Evolutionary conservation across 2,797 vertebrate species (phyloP), one percentile per base, ranked within the genome.

Genomic region (Moxostoma hubbsi): DNA sequence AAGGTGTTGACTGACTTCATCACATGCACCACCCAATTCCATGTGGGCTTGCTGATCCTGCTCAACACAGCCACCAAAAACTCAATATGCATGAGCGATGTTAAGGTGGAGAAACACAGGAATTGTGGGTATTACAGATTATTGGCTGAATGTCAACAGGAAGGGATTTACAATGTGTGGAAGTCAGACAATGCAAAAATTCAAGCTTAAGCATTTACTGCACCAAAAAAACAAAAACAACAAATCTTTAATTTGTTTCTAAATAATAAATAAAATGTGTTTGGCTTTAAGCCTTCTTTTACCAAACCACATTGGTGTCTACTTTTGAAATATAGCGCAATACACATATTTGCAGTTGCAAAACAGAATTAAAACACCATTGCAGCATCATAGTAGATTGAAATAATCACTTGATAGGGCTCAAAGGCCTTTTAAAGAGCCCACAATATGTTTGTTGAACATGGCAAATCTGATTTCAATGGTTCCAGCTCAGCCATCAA

Each of bases 351-450:
- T 55, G 5, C 24, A 43, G 24, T 7, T 49, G 61, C 45, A 81
- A 75, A 79, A 67, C 36, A 36, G 58, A 24, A 69, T 82, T 75
- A 76, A 49, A 24, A 53, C 36, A 9, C 8, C 8, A 16, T 72
- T 24, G 47, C 0, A 18, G 15, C 18, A 13, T 80, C 68, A 64
- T 72, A 81, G 10, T 43, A 64, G 24, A 73, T 62, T 64, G 46
- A 80, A 69, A 66, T 53, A 82, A 84, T 82, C 69, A 64, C 80
- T 80, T 77, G 68, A 79, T 65, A 57, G 63, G 12, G 53, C 54
- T 79, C 47, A 18, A 67, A 18, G 47, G 55, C 43, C 15, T 77
- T 24, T 61, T 46, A 15, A 50, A 65, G 36, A 65, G 15, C 68
- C n/a, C 45, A 67, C 49, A 49, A 66, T 13, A 11, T 12, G 24